A percentile compares a stretch with the other conserved stretches of the same genome.
Conservation (phyloP, 2,113 vertebrate species). For the Sprattus sprattus region DNA sequence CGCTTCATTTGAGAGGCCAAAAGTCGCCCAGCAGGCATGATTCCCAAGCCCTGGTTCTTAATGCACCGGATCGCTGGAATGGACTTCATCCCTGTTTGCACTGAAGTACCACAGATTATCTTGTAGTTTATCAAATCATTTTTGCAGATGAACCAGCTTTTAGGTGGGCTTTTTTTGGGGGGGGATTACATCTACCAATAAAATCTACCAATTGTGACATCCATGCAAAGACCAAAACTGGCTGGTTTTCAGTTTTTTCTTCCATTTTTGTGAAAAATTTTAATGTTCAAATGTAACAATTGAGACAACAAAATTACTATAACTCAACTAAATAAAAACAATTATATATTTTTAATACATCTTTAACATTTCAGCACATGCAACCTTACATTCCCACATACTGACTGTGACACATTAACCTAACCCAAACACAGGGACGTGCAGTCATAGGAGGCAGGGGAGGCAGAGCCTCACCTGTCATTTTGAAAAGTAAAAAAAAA, state of each 20-base stretch:
- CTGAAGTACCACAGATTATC: conserved; percentile 34
- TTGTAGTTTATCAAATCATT: conserved; percentile 37
- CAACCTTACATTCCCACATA: no score
- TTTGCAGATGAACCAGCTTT: conserved; percentile 7
- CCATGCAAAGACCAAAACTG: neutral
- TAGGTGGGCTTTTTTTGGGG: neutral
- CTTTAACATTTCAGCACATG: no score
- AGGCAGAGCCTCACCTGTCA: no score
- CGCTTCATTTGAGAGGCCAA: neutral
- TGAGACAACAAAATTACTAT: no score
- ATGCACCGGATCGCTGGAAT: neutral
- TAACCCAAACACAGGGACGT: no score
- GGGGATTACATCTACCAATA: neutral
- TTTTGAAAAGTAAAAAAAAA: no score
- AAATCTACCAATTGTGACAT: neutral
- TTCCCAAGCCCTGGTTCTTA: conserved; percentile 29
- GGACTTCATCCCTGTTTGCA: conserved; percentile 19
- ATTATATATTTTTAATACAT: no score
- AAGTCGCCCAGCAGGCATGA: neutral
- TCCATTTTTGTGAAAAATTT: neutral
- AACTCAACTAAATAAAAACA: no score
- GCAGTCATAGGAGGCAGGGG: no score
- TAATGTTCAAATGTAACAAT: neutral
- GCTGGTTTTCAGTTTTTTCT: neutral
- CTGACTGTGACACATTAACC: neutral